Conservation (phyloP, 2,888 invertebrate genomes). For the Tetrapedia diversipes region DNA sequence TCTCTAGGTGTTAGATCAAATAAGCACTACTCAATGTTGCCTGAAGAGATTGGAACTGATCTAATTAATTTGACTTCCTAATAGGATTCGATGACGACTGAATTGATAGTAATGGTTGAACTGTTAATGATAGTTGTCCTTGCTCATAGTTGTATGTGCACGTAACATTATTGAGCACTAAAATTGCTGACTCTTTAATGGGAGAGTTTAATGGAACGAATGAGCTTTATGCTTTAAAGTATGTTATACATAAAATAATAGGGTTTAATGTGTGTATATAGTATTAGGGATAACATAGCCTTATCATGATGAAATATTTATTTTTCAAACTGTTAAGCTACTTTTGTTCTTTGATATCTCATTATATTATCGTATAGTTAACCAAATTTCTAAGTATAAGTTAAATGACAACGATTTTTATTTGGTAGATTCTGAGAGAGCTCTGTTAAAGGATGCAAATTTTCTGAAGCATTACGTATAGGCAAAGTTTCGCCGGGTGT, state of each 20-base stretch:
- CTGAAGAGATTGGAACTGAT: slow-evolving; percentile 23
- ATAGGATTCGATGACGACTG: slow-evolving; percentile 9
- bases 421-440: neutral
- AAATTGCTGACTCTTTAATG: too few species aligned
- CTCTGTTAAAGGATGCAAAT: neutral
- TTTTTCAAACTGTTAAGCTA: too few species aligned
- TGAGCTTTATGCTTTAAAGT: too few species aligned
- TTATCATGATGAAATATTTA: too few species aligned
- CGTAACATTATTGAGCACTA: neutral
- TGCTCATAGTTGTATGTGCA: neutral
- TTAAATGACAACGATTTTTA: neutral
- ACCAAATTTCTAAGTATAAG: too few species aligned
- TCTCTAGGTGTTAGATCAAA: slow-evolving; percentile 7
- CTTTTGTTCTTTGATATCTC: too few species aligned
- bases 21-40: slow-evolving; percentile 5
- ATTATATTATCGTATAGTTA: too few species aligned
- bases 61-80: slow-evolving; percentile 31
- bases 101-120: neutral
- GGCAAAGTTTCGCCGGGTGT: neutral
- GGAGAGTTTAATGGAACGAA: too few species aligned
- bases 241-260: too few species aligned
- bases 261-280: too few species aligned
- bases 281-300: too few species aligned
- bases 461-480: neutral
- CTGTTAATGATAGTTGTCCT: neutral